Conservation (phyloP, 2,113 vertebrate species). For the Mesoclemmys tuberculata region DNA sequence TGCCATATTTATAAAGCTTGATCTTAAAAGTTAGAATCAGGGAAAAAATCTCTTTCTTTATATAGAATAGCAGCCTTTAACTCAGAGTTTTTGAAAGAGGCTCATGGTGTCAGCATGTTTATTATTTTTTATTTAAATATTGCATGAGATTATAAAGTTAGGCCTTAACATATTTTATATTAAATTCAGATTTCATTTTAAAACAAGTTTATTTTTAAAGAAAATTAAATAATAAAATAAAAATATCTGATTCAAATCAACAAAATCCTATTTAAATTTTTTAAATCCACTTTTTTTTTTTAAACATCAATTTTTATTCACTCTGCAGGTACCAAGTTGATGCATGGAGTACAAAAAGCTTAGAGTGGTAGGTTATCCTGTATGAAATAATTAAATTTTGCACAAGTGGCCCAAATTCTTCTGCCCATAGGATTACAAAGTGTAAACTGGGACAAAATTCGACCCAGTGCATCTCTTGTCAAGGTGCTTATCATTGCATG, state of each 20-base stretch:
- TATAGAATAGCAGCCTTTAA: background rate
- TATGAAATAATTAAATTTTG: background rate
- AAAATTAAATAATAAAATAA: background rate
- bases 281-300: background rate
- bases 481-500: background rate
- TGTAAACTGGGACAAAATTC: background rate
- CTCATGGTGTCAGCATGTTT: background rate
- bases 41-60: background rate
- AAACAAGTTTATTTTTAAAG: background rate
- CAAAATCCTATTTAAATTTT: background rate
- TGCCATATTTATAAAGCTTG: background rate
- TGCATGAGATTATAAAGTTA: background rate
- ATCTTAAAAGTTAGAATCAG: background rate
- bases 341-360: background rate
- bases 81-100: background rate
- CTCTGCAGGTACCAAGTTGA: background rate
- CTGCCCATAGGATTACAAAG: background rate
- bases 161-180: no score
- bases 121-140: background rate
- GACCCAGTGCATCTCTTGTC: accelerated
- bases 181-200: background rate
- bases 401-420: background rate
- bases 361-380: background rate
- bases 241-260: no score
- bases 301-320: no score